Percentiles rank a stretch among this genome's conserved stretches.
Conservation (phyloP, 92 coral and sea anemone genomes). For the Zoanthus sociatus region DNA sequence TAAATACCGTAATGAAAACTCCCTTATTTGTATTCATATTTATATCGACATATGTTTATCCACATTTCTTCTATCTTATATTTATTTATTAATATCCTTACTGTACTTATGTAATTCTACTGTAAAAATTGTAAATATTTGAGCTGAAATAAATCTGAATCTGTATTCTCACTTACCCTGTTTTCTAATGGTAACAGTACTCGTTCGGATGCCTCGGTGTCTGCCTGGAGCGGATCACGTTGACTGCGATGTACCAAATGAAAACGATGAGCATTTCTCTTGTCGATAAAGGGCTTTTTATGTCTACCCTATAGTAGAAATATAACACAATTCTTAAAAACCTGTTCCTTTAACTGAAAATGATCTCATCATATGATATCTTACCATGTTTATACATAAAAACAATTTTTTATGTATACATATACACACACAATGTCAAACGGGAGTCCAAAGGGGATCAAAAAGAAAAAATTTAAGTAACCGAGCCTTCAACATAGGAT, state of each 20-base stretch:
- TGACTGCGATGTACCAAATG: slow-evolving; percentile 98
- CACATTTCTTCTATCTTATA: too few species aligned
- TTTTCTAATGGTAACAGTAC: slow-evolving; percentile 78
- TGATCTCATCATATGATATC: not conserved
- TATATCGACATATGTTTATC: too few species aligned
- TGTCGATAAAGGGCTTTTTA: slow-evolving; percentile 95
- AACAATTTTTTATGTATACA: not conserved
- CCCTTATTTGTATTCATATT: too few species aligned
- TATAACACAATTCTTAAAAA: not conserved
- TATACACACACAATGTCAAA: too few species aligned
- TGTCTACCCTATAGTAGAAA: slow-evolving; percentile 71
- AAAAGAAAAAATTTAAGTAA: not conserved
- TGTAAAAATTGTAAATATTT: too few species aligned
- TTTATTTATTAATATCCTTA: too few species aligned
- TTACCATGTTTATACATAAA: slow-evolving; percentile 29
- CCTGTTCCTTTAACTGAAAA: not conserved
- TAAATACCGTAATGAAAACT: too few species aligned
- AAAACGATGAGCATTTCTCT: slow-evolving; percentile 89
- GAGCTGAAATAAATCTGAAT: too few species aligned
- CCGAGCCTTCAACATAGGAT: not conserved
- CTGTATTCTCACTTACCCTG: not conserved
- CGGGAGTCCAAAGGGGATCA: too few species aligned
- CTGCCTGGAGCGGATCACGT: slow-evolving; percentile 96
- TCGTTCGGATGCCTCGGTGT: slow-evolving; percentile 87
- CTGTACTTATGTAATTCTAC: too few species aligned